These are phyloP conservation scores for Oxygymnocypris stewartii DNA, from an alignment of 2,113 vertebrate species.

Conservation along the genomic window DNA sequence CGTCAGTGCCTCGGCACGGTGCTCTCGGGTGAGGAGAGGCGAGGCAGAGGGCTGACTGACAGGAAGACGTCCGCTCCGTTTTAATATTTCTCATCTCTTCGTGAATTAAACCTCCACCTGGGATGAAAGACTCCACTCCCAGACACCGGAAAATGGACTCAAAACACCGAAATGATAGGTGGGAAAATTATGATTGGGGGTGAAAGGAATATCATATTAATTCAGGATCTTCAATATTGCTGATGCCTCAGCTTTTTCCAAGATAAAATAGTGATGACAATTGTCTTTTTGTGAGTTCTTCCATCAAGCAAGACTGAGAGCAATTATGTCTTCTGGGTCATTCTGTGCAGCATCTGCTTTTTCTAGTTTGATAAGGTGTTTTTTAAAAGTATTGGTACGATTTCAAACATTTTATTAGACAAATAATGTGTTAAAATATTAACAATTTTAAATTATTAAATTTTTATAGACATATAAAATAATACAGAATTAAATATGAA, in stretches of 20 bases:
- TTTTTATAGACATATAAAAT: background rate
- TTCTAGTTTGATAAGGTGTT: background rate
- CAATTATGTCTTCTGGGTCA: conserved; percentile 40
- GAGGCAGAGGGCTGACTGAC: conserved; percentile 83
- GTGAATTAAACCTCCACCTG: conserved; percentile 86
- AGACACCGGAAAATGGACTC: conserved; percentile 51
- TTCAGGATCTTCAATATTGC: conserved; percentile 72
- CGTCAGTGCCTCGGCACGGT: conserved; percentile 78
- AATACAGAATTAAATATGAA: background rate
- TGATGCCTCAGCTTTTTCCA: conserved; percentile 74
- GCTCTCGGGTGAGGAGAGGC: conserved; percentile 72
- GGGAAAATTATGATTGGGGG: conserved; percentile 73
- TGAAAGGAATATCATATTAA: conserved; percentile 67
- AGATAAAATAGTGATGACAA: conserved; percentile 81
- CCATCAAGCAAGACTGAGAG: conserved; percentile 45
- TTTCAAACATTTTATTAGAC: background rate
- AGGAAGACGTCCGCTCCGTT: conserved; percentile 70
- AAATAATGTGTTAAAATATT: background rate
- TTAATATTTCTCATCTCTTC: conserved; percentile 82
- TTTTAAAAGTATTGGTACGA: background rate
- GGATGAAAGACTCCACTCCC: conserved; percentile 82
- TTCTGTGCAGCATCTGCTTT: background rate
- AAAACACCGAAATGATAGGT: conserved; percentile 67
- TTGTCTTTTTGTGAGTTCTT: conserved; percentile 70
- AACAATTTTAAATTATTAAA: conserved; percentile 22